These are phyloP conservation scores for Steromphala cineraria DNA, from an alignment of 2,888 invertebrate genomes.

Conservation along the genomic window DNA sequence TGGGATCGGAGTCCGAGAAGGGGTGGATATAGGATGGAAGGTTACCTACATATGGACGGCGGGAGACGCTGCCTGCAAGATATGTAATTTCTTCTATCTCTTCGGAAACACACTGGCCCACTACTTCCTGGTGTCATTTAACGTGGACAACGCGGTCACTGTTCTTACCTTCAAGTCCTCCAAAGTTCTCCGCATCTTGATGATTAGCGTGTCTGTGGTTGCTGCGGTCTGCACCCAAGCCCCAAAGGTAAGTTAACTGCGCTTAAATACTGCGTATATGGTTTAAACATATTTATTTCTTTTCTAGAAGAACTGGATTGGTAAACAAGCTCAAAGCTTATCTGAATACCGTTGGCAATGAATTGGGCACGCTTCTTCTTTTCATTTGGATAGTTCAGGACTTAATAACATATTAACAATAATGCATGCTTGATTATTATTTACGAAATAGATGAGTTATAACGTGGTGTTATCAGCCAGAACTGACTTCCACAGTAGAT, in stretches of 20 bases:
- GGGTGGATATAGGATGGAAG: neutral
- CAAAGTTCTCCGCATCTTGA: neutral
- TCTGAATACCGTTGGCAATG: no score
- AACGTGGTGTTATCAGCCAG: no score
- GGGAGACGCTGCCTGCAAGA: neutral
- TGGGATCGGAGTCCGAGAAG: neutral
- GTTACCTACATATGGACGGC: neutral
- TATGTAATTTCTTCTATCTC: neutral
- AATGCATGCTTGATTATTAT: no score
- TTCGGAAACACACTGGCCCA: neutral
- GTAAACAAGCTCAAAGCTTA: no score
- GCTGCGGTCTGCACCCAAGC: neutral
- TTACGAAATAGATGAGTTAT: no score
- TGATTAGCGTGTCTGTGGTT: neutral
- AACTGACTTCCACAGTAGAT: no score
- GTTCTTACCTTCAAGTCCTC: neutral
- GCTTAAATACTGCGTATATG: no score
- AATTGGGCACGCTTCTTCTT: no score
- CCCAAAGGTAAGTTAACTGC: neutral
- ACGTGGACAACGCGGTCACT: neutral
- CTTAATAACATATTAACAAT: no score
- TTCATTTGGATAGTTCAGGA: no score
- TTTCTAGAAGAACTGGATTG: no score
- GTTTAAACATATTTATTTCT: no score
- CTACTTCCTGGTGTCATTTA: neutral